phyloP scores from a whole-genome alignment of 2,113 vertebrate species.

The Corynorhinus townsendii region DNA sequence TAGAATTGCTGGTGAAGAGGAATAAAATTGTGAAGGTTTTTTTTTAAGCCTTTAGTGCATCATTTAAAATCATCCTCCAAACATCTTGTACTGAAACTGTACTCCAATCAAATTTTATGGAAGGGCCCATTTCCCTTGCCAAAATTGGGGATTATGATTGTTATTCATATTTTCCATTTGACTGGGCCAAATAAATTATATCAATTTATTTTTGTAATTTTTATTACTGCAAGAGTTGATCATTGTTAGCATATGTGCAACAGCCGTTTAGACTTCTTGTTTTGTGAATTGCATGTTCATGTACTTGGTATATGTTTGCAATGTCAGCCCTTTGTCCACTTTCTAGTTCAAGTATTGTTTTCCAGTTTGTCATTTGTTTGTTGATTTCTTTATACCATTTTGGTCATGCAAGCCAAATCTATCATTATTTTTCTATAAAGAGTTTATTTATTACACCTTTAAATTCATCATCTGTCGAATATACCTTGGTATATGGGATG shows the following conservation, averaged over 20 bases:
- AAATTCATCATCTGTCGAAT: background rate
- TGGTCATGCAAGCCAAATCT: background rate
- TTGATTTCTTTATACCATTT: background rate
- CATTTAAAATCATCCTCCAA: slow-evolving; percentile 38
- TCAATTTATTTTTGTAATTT: slow-evolving; percentile 50
- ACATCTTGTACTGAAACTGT: slow-evolving; percentile 10
- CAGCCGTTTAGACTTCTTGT: slow-evolving; percentile 4
- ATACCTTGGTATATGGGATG: background rate
- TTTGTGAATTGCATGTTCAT: background rate
- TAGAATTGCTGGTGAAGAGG: background rate
- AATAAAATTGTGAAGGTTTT: background rate
- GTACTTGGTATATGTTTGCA: background rate
- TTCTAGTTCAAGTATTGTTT: background rate
- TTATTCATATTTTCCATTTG: slow-evolving; percentile 55
- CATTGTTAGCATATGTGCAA: slow-evolving; percentile 42
- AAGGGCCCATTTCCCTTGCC: background rate
- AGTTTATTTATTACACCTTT: background rate
- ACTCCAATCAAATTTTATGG: slow-evolving; percentile 54
- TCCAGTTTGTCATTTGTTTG: background rate
- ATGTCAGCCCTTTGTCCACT: background rate
- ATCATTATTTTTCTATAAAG: background rate
- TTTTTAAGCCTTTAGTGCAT: background rate
- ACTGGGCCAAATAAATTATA: slow-evolving; percentile 47
- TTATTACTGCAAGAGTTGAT: slow-evolving; percentile 44
- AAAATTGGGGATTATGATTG: slow-evolving; percentile 30